Conservation (phyloP, 2,113 vertebrate genomes). For the Oreochromis tanganicae region DNA sequence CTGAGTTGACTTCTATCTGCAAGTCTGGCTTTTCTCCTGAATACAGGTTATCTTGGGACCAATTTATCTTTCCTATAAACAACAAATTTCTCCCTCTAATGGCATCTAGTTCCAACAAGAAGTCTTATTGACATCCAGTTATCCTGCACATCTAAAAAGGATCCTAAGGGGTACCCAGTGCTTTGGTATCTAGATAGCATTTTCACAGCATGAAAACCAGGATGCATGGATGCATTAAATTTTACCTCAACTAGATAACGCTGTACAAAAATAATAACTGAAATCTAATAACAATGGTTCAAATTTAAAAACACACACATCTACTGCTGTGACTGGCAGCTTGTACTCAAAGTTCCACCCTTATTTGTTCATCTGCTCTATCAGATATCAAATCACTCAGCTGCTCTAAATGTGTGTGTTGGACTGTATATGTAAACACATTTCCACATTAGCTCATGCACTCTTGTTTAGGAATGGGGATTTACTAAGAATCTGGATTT, state of each 20-base stretch:
- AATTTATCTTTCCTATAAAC: background rate
- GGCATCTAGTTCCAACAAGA: background rate
- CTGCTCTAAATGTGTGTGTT: background rate
- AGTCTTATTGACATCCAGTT: background rate
- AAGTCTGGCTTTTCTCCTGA: background rate
- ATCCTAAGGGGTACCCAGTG: background rate
- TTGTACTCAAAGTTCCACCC: slow-evolving; percentile 13
- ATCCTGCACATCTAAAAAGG: background rate
- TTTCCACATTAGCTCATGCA: background rate
- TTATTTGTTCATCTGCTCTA: slow-evolving; percentile 38
- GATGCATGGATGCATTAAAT: background rate
- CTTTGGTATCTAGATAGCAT: background rate
- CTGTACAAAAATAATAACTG: background rate
- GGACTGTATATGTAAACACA: background rate
- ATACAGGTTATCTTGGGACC: background rate
- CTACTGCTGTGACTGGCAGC: background rate
- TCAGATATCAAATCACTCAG: slow-evolving; percentile 8
- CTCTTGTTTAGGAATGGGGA: background rate
- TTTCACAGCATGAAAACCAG: background rate
- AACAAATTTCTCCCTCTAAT: background rate
- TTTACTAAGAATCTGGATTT: background rate
- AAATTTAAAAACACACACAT: background rate
- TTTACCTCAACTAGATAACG: background rate
- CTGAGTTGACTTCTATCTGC: background rate
- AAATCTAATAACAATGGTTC: background rate